Conservation (phyloP, 2,797 vertebrate genomes). For the Cheirogaleus major region DNA sequence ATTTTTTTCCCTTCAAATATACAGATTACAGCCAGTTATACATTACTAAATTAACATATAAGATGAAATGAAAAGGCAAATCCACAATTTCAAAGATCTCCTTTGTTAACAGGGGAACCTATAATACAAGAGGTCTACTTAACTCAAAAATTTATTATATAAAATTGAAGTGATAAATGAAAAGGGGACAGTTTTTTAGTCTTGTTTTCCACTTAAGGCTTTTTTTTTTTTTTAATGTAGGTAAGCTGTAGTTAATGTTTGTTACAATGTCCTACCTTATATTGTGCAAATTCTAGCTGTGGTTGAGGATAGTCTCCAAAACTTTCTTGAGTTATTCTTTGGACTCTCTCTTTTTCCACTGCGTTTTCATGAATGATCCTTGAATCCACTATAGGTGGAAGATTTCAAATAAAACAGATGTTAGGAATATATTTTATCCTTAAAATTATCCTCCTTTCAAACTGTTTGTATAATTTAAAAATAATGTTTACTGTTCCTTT, state of each 20-base stretch:
- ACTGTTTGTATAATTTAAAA: conserved; percentile 19
- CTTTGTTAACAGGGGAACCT: conserved; percentile 33
- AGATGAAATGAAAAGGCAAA: conserved; percentile 20
- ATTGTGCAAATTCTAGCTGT: conserved; percentile 91
- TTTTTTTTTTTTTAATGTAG: not conserved
- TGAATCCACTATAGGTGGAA: conserved; percentile 82
- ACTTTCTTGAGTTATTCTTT: conserved; percentile 86
- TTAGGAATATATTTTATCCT: conserved; percentile 41
- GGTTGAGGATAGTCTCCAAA: conserved; percentile 91
- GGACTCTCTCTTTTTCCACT: conserved; percentile 84
- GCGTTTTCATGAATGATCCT: conserved; percentile 90
- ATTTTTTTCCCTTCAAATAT: not conserved
- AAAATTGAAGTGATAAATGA: conserved; percentile 16
- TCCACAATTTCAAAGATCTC: not conserved
- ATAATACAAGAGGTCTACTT: not conserved
- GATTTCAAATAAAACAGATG: conserved; percentile 19
- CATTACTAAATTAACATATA: not conserved
- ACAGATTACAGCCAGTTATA: not conserved
- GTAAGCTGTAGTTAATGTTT: not conserved
- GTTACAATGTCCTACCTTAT: conserved; percentile 81
- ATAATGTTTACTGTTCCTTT: not conserved
- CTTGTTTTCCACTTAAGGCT: not conserved
- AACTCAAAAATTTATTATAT: not conserved
- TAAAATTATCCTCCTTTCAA: not conserved
- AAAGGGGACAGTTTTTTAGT: not conserved